These are phyloP conservation scores for Zeuzera pyrina DNA, from an alignment of 2,888 invertebrate species.

Conservation along the genomic window DNA sequence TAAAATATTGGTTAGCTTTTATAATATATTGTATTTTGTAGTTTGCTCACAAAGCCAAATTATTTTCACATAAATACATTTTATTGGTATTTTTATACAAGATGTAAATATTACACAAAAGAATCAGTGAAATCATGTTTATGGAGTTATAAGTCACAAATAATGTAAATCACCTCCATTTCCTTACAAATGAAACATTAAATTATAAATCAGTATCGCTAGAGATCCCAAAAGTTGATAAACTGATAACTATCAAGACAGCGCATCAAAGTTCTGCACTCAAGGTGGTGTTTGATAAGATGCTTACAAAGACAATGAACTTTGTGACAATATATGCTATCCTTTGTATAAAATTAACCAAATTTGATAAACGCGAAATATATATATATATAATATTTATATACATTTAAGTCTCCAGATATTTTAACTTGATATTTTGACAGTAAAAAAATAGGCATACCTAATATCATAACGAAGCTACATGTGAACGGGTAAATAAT, in stretches of 20 bases:
- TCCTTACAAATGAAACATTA: constrained; percentile 39
- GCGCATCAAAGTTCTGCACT: too few species aligned
- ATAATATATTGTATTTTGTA: constrained; percentile 71
- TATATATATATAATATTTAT: constrained; percentile 72
- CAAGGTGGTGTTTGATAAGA: too few species aligned
- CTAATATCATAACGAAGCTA: constrained; percentile 71
- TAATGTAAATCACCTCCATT: constrained; percentile 44
- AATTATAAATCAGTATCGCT: constrained; percentile 49
- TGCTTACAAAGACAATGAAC: constrained; percentile 51
- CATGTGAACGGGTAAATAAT: constrained; percentile 61
- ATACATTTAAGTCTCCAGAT: constrained; percentile 64
- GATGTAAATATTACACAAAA: constrained; percentile 62
- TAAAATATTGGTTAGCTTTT: constrained; percentile 66
- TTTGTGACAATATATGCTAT: constrained; percentile 59
- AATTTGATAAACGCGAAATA: constrained; percentile 65
- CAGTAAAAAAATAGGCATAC: constrained; percentile 73
- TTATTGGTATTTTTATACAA: constrained; percentile 67
- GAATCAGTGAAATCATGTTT: constrained; percentile 54
- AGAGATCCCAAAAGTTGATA: constrained; percentile 41
- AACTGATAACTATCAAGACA: not conserved
- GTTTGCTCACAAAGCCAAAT: constrained; percentile 71
- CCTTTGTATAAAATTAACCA: constrained; percentile 68
- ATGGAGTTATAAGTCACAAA: constrained; percentile 35
- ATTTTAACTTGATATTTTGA: constrained; percentile 56
- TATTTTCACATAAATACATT: constrained; percentile 72